Percentiles rank a stretch among this genome's conserved stretches.
Conservation (phyloP, 2,797 vertebrate genomes). For the Xiphorhynchus erythropygius region DNA sequence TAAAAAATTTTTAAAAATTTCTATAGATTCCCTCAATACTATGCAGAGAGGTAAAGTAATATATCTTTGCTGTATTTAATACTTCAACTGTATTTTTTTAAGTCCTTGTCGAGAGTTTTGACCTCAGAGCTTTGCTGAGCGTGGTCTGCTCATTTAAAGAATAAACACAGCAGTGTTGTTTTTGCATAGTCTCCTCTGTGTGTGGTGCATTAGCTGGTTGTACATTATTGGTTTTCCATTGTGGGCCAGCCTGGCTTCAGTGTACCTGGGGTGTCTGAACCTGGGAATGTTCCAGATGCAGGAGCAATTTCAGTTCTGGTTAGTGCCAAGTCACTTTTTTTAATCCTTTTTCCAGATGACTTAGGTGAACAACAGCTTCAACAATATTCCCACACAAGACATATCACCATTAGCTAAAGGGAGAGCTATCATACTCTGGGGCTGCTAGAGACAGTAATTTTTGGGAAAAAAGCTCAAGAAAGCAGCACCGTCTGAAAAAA, state of each 20-base stretch:
- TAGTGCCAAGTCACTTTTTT: neutral
- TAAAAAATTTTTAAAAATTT: neutral
- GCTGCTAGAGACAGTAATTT: neutral
- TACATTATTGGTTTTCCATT: neutral
- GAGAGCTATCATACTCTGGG: neutral
- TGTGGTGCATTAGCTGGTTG: neutral
- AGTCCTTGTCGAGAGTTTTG: neutral
- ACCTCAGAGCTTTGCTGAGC: neutral
- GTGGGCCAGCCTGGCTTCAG: neutral
- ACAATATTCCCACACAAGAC: neutral
- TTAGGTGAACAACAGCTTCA: neutral
- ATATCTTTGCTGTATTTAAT: neutral
- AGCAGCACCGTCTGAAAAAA: neutral
- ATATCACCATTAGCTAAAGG: neutral
- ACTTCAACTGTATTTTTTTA: neutral
- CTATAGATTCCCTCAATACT: neutral
- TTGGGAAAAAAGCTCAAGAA: neutral
- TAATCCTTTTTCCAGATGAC: neutral
- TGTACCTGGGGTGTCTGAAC: neutral
- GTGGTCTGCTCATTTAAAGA: neutral
- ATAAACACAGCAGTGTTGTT: neutral
- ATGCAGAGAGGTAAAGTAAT: neutral
- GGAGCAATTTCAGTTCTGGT: neutral
- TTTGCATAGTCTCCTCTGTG: neutral
- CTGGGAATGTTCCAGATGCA: neutral